A percentile compares a stretch with the other conserved stretches of the same genome.
Conservation (phyloP, 2,113 vertebrate genomes). For the Tetrao urogallus region DNA sequence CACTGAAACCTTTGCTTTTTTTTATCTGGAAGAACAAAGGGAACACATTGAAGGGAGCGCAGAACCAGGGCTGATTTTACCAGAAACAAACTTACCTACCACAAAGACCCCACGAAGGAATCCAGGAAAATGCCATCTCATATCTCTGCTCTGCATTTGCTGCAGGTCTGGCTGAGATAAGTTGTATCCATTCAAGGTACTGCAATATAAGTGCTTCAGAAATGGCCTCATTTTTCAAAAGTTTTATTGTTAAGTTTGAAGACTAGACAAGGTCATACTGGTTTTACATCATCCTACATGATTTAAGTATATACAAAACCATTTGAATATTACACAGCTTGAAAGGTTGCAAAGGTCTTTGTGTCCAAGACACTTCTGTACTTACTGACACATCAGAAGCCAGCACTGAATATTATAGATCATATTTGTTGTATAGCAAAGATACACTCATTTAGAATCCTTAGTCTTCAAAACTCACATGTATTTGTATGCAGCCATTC, state of each 20-base stretch:
- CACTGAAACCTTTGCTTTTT: neutral
- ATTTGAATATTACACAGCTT: constrained; percentile 82
- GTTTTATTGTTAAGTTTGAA: constrained; percentile 88
- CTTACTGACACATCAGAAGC: constrained; percentile 75
- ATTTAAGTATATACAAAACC: constrained; percentile 85
- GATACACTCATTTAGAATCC: constrained; percentile 76
- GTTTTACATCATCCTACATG: constrained; percentile 83
- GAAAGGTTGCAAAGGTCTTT: constrained; percentile 81
- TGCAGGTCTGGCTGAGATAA: neutral
- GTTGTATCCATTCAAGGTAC: constrained; percentile 11
- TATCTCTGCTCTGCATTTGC: neutral
- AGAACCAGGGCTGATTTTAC: neutral
- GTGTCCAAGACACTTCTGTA: constrained; percentile 75
- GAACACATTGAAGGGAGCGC: neutral
- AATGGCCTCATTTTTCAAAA: constrained; percentile 78
- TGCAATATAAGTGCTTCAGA: constrained; percentile 57
- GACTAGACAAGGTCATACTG: constrained; percentile 85
- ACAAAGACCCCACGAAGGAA: neutral
- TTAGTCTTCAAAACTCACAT: constrained; percentile 74
- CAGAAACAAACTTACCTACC: constrained; percentile 20
- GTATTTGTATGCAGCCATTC: constrained; percentile 70
- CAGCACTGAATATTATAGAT: constrained; percentile 76
- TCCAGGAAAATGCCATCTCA: neutral
- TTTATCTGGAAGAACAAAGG: constrained; percentile 25
- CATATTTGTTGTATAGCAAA: constrained; percentile 74